Evolutionary conservation across 2,113 vertebrate genomes (phyloP), one percentile per base, ranked within the genome.

Genomic region (Takifugu bimaculatus): DNA sequence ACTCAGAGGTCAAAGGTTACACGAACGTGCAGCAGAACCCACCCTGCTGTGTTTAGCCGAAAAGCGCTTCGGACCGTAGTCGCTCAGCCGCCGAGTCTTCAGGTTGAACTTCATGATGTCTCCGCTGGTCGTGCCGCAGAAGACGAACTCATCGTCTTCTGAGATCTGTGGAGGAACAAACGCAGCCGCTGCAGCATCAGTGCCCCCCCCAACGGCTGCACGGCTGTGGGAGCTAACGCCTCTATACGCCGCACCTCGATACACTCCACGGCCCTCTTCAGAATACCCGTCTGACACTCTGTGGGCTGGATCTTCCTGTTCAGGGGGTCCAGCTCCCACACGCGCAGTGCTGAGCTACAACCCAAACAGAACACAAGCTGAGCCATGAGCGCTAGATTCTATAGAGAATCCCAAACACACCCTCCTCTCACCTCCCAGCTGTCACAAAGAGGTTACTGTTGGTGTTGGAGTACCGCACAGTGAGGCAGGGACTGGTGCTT

Each of bases 101-200:
- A 92, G 76, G 68, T 90, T 92, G 58, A 94, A 68, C 85, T 91
- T 93, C 55, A 97, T 80, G 42, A 95, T 75, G 72, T 95, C 95
- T n/a, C 94, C 94, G 6, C 84, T 94, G 4, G 91, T 91, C 2
- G 94, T 96, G 49, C 95, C 95, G 54, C 90, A 88, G 79, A 90
- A 95, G 76, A 96, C 92, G 74, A 85, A 93, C 50, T 60, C 63
- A 28, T 94, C 93, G 2, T 94, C 91, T 0, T 84, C 75, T 20
- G 88, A n/a, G 50, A 95, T 88, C 94, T 95, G 56, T 14, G 25
- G 5, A 54, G 4, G 13, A 14, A 28, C 2, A 27, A 28, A 54
- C 3, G n/a, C 44, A 1, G 43, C 32, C 54, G 4, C 29, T 1
- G 29, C 29, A 10, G 35, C 35, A 10, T 39, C 2, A 10, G 2